Base-by-base conservation (phyloP, 2,888 invertebrate species). In the Seira sanloemensis region DNA sequence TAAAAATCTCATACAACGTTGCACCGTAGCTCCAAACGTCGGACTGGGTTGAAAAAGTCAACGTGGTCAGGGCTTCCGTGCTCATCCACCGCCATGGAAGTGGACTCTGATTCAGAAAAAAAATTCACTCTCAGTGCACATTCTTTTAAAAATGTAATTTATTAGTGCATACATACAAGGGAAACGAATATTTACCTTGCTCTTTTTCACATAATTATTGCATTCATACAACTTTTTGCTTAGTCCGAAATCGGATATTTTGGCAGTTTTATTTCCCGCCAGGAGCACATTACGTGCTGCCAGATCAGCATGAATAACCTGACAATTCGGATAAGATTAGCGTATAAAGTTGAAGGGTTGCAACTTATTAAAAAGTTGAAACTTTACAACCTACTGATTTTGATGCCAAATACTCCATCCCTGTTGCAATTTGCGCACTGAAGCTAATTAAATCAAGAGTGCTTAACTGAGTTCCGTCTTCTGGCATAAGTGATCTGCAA, bases 211-310 rank as follows among this genome's bases (percentile, higher is more conserved):
- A 25, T 87, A 88, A 46, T 87, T 86, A 0, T 81, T 86, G 69
- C 83, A 81, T 54, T 87, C 85, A 21, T 86, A 88, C 18, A 87
- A 66, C 62, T 87, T 84, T 27, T 86, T 85, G 18, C 87, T 86
- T 12, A 87, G 27, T 1, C 88, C 88, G 81, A 88, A 88, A 58
- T 87, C 87, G 0, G 86, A 85, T 46, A 88, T 85, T 67, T 87
- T 86, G 0, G 73, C 73, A 0, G 72, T 69, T 1, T 68, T 78
- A n/a, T 85, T 72, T 4, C 58, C 21, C 16, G 78, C 78, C 19
- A 88, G 27, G 12, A 88, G 81, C 0, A 88, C 76, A 77, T 88
- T 88, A 27, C 88, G 23, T 1, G 86, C 69, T 2, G 87, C 87
- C 54, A 88, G 78, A 74, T 88, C 88, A 0, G 86, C 86, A 73